These are phyloP conservation scores for Drosophila pseudotakahashii DNA, from an alignment of 2,888 invertebrate species.

Conservation along the genomic window DNA sequence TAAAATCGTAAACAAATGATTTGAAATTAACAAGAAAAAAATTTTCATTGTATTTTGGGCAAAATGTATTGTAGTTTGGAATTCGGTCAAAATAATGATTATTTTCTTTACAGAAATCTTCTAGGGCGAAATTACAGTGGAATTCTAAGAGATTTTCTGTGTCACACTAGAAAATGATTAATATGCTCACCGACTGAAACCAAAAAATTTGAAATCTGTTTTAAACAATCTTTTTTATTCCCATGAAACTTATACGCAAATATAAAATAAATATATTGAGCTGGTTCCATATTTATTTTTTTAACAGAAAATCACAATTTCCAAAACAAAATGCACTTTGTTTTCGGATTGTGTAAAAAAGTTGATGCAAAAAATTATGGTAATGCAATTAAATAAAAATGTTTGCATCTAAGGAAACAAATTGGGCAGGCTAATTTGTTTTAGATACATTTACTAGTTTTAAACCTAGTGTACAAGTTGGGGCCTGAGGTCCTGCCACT, in stretches of 20 bases:
- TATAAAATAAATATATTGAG: neutral
- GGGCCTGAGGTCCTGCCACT: conserved; percentile 73
- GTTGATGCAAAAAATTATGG: neutral
- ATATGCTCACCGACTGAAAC: too few species aligned
- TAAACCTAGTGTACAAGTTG: conserved; percentile 36
- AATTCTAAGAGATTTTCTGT: too few species aligned
- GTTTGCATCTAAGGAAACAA: conserved; percentile 8
- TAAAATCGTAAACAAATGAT: too few species aligned
- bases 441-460: conserved; percentile 10
- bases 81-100: too few species aligned
- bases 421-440: conserved; percentile 18
- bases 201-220: neutral
- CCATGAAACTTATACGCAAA: neutral
- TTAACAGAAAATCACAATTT: neutral
- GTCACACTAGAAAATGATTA: too few species aligned
- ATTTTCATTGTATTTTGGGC: too few species aligned
- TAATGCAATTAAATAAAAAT: conserved; percentile 1
- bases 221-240: neutral
- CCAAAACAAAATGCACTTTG: neutral
- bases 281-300: neutral
- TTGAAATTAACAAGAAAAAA: too few species aligned
- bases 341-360: neutral
- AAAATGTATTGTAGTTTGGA: too few species aligned
- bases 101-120: too few species aligned
- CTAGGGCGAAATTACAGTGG: too few species aligned